Evolutionary conservation across 2,113 vertebrate genomes (phyloP).

Genomic region (Lathamus discolor): DNA sequence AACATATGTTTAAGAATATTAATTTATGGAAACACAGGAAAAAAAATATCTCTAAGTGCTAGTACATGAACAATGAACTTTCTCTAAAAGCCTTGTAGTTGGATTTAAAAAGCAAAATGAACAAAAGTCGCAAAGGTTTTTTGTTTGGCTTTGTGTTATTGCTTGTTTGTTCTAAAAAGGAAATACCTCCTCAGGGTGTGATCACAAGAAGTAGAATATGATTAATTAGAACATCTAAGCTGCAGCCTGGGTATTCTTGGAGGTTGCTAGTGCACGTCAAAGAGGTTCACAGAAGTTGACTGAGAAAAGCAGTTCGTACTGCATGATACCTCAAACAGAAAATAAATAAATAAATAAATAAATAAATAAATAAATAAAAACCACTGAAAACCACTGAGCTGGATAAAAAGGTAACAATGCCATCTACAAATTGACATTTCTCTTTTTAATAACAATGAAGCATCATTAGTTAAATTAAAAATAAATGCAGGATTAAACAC

Average conservation of each 20-base stretch:
- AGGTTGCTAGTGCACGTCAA: neutral
- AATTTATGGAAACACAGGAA: neutral
- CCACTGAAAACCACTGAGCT: neutral
- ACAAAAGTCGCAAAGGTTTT: neutral
- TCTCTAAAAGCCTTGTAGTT: neutral
- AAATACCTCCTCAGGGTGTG: neutral
- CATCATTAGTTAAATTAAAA: conserved; percentile 41
- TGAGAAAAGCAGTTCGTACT: neutral
- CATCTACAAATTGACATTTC: neutral
- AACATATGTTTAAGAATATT: neutral
- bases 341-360: neutral
- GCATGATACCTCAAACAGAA: neutral
- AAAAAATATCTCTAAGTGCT: neutral
- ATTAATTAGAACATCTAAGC: neutral
- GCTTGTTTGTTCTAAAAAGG: neutral
- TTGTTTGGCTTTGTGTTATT: neutral
- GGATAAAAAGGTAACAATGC: neutral
- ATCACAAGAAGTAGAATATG: neutral
- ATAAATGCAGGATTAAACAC: conserved; percentile 34
- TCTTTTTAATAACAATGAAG: conserved; percentile 26
- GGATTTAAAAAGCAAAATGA: neutral
- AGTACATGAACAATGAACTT: neutral
- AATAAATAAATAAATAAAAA: neutral
- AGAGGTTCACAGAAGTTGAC: neutral
- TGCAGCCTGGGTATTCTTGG: neutral